A percentile compares a stretch with the other conserved stretches of the same genome.
Evolutionary conservation across 2,113 vertebrate species (phyloP).

Genomic region (Tachuris rubrigastra): DNA sequence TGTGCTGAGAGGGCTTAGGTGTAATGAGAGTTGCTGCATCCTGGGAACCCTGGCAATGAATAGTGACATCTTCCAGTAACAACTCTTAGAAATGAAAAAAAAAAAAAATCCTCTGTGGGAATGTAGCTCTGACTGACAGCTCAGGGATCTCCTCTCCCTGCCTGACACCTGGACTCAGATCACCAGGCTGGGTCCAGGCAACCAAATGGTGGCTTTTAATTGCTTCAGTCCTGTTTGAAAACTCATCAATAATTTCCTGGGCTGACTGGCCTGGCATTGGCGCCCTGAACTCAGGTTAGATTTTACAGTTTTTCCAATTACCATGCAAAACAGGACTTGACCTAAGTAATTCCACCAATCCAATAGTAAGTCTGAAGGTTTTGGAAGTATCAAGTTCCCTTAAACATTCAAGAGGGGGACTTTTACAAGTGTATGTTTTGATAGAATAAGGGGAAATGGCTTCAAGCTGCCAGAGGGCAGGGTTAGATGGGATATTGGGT

Average conservation of each 20-base stretch:
- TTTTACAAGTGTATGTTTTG: not conserved
- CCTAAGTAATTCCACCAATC: not conserved
- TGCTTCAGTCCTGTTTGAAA: not conserved
- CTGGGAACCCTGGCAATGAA: not conserved
- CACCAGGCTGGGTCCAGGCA: not conserved
- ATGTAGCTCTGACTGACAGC: not conserved
- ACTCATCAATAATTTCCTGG: not conserved
- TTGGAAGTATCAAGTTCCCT: not conserved
- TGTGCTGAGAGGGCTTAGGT: constrained; percentile 43
- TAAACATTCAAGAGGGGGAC: not conserved
- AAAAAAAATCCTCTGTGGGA: not conserved
- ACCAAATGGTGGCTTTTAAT: not conserved
- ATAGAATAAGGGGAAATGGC: not conserved
- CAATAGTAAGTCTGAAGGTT: not conserved
- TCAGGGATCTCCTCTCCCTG: not conserved
- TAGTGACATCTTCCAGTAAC: constrained; percentile 37
- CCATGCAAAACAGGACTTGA: not conserved
- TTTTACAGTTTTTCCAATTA: not conserved
- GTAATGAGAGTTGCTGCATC: constrained; percentile 27
- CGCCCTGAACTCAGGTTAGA: not conserved
- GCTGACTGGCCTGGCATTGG: not conserved
- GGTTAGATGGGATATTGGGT: not conserved
- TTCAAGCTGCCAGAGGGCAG: not conserved
- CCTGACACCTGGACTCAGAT: not conserved
- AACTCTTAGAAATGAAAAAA: not conserved